Base-by-base conservation (phyloP, 1,140 invertebrate genomes). In the Drosophila mojavensis region DNA sequence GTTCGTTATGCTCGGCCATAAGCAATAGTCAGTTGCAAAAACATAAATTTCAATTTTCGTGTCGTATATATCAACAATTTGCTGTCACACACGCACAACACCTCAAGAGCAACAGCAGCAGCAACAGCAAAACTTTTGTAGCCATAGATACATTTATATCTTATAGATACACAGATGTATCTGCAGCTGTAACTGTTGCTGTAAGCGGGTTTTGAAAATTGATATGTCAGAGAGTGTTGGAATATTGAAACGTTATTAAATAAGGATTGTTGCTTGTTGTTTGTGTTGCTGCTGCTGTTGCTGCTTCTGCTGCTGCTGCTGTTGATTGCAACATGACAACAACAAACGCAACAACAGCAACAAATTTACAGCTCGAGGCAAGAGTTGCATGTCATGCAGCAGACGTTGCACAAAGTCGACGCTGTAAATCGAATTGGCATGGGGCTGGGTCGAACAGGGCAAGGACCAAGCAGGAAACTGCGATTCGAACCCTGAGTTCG, bases 161-260 rank as follows among this genome's bases (percentile, higher is more conserved):
- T 50, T 41, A 60, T 48, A 67, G 56, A 66, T 68, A 71, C 68
- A 67, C 63, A 54, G 51, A 68, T 48, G 24, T 72, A 45, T 63
- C 4, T 81, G 50, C 45, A 17, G 33, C 26, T 41, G 33, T 15
- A 41, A 17, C 9, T 36, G 30, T 20, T 36, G 53, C 30, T 48
- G 45, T 51, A 69, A 66, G 55, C 70, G 62, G 59, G 69, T 68
- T 39, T 71, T 78, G 84, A 80, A 88, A 88, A 88, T 88, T 89
- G 83, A 88, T 89, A 89, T 88, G 83, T 88, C 83, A 89, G 77
- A 84, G 78, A 83, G 80, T 78, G 83, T 84, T 89, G 65, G 80
- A 89, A 88, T 88, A 88, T 88, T 89, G 83, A 89, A 88, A 88
- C 77, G 83, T 88, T 88, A 88, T 86, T 86, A 77, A 86, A 86